Conservation (phyloP, 2,888 invertebrate genomes). For the Camponotus fellah region DNA sequence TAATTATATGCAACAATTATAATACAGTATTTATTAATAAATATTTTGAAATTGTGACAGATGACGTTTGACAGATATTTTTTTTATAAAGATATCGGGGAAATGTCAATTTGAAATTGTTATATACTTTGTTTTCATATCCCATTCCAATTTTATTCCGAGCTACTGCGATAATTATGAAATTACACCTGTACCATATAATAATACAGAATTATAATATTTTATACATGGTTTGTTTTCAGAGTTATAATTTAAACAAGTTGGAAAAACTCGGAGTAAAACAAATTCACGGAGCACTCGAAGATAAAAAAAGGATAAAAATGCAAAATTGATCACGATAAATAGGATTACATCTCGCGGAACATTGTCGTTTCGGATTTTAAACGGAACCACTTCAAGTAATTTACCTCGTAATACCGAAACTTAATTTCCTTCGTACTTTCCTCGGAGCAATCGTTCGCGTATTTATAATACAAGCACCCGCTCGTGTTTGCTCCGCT, state of each 20-base stretch:
- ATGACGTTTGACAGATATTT: background rate
- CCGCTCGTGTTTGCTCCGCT: slow-evolving; percentile 19
- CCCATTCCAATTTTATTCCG: background rate
- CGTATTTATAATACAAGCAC: slow-evolving; percentile 30
- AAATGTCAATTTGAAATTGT: background rate
- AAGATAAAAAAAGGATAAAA: background rate
- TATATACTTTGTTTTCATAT: background rate
- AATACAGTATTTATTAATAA: background rate
- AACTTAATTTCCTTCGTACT: background rate
- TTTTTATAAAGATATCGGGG: background rate
- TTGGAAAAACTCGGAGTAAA: background rate
- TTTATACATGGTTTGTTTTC: background rate
- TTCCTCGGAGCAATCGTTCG: background rate
- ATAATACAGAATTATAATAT: background rate
- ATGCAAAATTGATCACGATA: background rate
- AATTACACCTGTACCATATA: background rate
- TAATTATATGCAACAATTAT: no score
- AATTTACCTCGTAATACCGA: background rate
- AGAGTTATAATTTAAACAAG: background rate
- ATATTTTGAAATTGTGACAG: background rate
- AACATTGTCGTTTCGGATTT: background rate
- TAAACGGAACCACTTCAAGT: background rate
- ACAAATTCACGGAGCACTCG: background rate
- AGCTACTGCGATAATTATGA: background rate
- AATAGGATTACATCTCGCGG: no score